phyloP scores from a whole-genome alignment of 2,113 vertebrate species.

The Willisornis vidua region DNA sequence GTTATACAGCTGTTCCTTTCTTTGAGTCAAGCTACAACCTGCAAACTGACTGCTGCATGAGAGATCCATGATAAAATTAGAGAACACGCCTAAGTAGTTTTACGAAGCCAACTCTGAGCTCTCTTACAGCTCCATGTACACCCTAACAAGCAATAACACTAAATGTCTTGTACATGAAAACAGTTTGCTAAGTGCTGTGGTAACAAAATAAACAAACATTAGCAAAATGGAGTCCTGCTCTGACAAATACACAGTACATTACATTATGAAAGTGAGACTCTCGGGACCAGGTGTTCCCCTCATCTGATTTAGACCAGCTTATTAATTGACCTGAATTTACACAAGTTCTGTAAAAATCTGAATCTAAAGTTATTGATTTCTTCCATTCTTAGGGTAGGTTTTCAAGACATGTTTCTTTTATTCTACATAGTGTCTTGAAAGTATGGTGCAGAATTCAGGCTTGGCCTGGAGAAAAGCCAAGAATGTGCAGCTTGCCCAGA shows the following conservation, averaged over 20 bases:
- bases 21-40: constrained; percentile 14
- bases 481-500: neutral
- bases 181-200: constrained; percentile 5
- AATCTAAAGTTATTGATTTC: neutral
- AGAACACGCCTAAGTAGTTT: neutral
- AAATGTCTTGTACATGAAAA: neutral
- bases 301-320: neutral
- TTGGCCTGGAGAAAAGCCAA: neutral
- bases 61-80: constrained; percentile 4
- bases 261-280: neutral
- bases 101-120: constrained; percentile 7
- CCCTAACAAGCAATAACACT: neutral
- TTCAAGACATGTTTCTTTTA: neutral
- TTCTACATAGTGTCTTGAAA: neutral
- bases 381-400: neutral
- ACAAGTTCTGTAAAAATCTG: neutral
- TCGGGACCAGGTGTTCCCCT: neutral
- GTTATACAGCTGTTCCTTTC: neutral
- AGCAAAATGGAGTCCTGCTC: constrained; percentile 18
- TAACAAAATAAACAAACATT: constrained; percentile 8
- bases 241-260: neutral
- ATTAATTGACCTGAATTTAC: neutral
- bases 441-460: neutral
- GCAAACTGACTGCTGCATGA: neutral
- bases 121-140: neutral